phyloP scores from a whole-genome alignment of 1,140 invertebrate species.

The Formica exsecta region DNA sequence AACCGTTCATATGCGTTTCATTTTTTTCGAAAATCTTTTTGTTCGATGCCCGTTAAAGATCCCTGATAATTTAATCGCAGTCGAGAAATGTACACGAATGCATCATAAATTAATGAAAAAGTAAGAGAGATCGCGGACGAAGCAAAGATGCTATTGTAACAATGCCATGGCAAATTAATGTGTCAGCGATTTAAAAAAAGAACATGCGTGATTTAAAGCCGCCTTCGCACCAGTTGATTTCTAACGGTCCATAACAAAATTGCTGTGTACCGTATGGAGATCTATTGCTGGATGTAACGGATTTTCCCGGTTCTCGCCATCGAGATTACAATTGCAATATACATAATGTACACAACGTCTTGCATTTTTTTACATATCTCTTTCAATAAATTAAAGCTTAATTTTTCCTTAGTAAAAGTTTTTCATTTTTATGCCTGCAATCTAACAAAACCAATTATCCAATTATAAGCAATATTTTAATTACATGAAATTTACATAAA shows the following conservation, averaged over 20 bases:
- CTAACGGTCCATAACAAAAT: slow-evolving; percentile 58
- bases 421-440: background rate
- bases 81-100: slow-evolving; percentile 25
- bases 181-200: slow-evolving; percentile 63
- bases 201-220: slow-evolving; percentile 41
- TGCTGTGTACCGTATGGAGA: slow-evolving; percentile 56
- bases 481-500: too few species aligned
- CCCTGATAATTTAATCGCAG: slow-evolving; percentile 41
- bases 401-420: background rate
- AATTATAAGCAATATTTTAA: background rate
- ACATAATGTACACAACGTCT: background rate
- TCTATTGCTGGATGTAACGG: slow-evolving; percentile 49
- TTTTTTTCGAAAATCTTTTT: slow-evolving; percentile 40
- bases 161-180: slow-evolving; percentile 47
- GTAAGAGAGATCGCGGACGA: slow-evolving; percentile 34
- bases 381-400: background rate
- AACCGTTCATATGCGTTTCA: background rate
- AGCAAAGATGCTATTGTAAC: slow-evolving; percentile 20
- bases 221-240: slow-evolving; percentile 50
- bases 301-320: slow-evolving; percentile 9
- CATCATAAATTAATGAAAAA: slow-evolving; percentile 34
- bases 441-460: background rate
- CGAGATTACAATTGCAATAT: slow-evolving; percentile 10
- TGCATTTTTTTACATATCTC: background rate
- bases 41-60: background rate